A percentile compares a stretch with the other conserved stretches of the same genome.
Conservation (phyloP, 2,113 vertebrate species). For the Oreotragus oreotragus region DNA sequence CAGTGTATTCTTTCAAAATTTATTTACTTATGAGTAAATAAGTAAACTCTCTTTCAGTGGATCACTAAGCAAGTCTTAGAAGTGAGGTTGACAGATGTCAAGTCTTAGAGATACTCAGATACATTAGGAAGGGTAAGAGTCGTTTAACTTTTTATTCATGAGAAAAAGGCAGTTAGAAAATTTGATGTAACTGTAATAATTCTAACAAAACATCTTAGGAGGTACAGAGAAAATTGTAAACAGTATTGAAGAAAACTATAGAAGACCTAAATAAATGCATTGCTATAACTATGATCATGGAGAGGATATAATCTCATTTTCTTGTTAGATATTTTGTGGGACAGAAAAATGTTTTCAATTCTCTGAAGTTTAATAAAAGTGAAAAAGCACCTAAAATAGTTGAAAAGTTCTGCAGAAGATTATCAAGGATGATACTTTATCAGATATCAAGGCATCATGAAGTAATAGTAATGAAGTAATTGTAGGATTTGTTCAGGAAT, state of each 20-base stretch:
- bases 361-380: background rate
- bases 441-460: background rate
- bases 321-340: background rate
- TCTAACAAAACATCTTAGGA: background rate
- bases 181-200: background rate
- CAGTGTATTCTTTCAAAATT: background rate
- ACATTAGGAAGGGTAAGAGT: background rate
- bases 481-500: background rate
- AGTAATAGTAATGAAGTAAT: background rate
- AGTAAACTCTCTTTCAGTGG: background rate
- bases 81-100: background rate
- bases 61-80: background rate
- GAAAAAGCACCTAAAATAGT: background rate
- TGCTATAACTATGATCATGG: background rate
- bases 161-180: background rate
- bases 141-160: background rate
- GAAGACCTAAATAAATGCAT: background rate
- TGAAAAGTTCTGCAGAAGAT: background rate
- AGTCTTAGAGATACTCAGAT: background rate
- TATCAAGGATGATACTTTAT: background rate
- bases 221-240: background rate
- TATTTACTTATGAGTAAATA: background rate
- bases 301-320: background rate
- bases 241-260: background rate
- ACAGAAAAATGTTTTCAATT: background rate